Base-by-base conservation (phyloP, 1,140 invertebrate species). In the Eurosta solidaginis region DNA sequence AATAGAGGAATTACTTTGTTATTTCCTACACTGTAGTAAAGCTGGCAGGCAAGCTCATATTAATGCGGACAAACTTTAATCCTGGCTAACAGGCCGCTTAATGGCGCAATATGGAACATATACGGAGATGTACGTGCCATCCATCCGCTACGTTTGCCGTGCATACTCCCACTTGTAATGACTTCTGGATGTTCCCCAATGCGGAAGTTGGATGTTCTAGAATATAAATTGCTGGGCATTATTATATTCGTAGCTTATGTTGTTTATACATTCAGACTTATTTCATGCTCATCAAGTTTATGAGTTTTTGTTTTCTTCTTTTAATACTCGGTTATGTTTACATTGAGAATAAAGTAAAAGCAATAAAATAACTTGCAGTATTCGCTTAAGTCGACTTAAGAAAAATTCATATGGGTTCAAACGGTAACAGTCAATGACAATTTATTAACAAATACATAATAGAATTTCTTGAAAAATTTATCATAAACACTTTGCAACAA, bases 61-160 rank as follows among this genome's bases (percentile, higher is more conserved):
- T 59, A 59, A 59, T 59, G 54, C 54, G 29, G 54, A 59, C 54
- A 59, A 59, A 59, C 54, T 33, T 59, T 59, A 59, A 59, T 59
- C 54, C 27, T 25, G 54, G 54, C 54, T 59, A 59, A 59, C 54
- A 59, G 25, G 54, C 54, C 54, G 27, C 54, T 59, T 59, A 59
- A 59, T 59, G 54, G 54, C 54, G 14, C 54, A 59, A 59, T 59
- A 59, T 59, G 27, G 54, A 59, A n/a, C 52, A 27, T 59, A 29
- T 33, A 27, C 25, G 52, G 25, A 59, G 33, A 29, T 33, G 27
- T 27, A 59, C 52, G 2, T 14, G 27, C 10, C 9, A 54, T 12
- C 27, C 29, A 4, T 17, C 25, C 27, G 54, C 54, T n/a, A 29
- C 54, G 0, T 17, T 29, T 1, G 12, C 3, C 20, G 3, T 17